These are phyloP conservation scores for Phoebastria nigripes DNA, from an alignment of 2,797 vertebrate species.

Conservation along the genomic window DNA sequence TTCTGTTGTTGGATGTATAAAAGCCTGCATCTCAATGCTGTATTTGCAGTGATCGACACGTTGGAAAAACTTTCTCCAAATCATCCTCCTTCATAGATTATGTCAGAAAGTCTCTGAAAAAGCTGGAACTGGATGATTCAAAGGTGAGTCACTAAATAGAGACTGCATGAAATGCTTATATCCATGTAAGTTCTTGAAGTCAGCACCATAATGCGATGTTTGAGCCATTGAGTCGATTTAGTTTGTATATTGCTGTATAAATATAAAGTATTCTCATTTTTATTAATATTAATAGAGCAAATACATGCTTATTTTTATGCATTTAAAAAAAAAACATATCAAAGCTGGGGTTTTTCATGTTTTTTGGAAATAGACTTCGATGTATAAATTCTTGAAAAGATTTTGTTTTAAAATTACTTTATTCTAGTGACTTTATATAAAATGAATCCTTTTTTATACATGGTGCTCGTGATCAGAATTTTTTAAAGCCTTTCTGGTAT, in stretches of 20 bases:
- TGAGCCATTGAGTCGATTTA: not conserved
- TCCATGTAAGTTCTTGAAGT: not conserved
- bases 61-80: slow-evolving; percentile 93
- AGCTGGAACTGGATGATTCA: slow-evolving; percentile 88
- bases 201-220: not conserved
- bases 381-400: not conserved
- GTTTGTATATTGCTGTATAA: not conserved
- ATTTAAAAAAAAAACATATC: not conserved
- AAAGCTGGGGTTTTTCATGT: not conserved
- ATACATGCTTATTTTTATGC: not conserved
- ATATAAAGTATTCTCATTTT: not conserved
- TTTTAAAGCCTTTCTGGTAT: not conserved
- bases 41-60: slow-evolving; percentile 80
- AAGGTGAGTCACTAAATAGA: slow-evolving; percentile 77
- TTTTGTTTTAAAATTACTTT: not conserved
- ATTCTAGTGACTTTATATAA: not conserved
- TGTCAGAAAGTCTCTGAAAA: slow-evolving; percentile 84
- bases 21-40: slow-evolving; percentile 8
- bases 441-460: not conserved
- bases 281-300: not conserved
- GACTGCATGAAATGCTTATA: not conserved
- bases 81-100: slow-evolving; percentile 91
- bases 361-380: not conserved
- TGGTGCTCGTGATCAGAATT: not conserved
- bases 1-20: not conserved